Base-by-base conservation (phyloP, 2,113 vertebrate species). In the Sigmodon hispidus region DNA sequence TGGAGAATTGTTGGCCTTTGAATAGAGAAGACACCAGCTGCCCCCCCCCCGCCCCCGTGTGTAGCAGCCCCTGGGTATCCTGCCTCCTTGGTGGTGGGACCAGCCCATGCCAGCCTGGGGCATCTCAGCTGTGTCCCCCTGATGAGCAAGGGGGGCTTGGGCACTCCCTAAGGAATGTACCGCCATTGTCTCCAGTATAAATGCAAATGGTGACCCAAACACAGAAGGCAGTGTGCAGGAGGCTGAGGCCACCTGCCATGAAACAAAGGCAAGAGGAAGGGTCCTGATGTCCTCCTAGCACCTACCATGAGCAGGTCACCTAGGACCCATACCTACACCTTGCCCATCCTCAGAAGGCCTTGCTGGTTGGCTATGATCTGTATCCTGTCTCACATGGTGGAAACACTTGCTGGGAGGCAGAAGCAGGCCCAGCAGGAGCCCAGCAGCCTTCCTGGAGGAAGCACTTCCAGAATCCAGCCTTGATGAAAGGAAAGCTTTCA, bases 21-120 rank as follows among this genome's bases (percentile, higher is more conserved):
- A 96, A 90, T 90, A 91, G 90, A 95, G 89, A 81, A 94, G 91
- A 95, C 96, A 95, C 95, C 97, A 97, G 96, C 98, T 97, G 97
- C 96, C 93, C 93, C 92, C 80, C 3, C 6, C 26, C 77, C 88
- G n/a, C n/a, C 22, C n/a, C 7, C 21, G 36, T 3, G 19, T 8
- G 8, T 8, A 55, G 86, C 86, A 55, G 50, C 80, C 83, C 83
- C 90, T 43, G 80, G 83, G 96, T 92, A 96, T 92, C 85, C 87
- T 8, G 29, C 89, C 87, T 86, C 93, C 89, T 86, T 67, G 1
- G 70, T 16, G 34, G 88, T 16, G 36, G 81, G 88, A 48, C 96
- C 50, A 8, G 86, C 70, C 22, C 45, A 7, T 96, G 97, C 96
- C 97, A 97, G 97, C 96, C 97, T 7, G n/a, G 73, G 94, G 97